Percentiles rank a stretch among this genome's conserved stretches.
phyloP scores from a whole-genome alignment of 1,140 invertebrate species.

The Brachystomella parvula region DNA sequence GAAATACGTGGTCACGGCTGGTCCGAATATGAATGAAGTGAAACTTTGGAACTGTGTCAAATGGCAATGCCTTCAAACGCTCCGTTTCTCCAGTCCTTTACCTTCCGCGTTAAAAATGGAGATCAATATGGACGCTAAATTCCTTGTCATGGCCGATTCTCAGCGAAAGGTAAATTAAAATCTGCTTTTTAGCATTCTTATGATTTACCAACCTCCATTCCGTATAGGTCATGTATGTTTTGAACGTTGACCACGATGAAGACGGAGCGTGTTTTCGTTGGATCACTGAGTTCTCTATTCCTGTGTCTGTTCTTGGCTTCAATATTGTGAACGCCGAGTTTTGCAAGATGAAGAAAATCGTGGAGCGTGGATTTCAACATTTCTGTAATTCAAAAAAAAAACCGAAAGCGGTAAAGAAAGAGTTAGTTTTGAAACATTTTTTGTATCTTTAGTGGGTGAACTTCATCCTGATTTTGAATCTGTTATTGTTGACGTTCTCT shows the following conservation, averaged over 20 bases:
- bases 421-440: too few relatives aligned
- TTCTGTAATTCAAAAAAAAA: background rate
- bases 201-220: slow-evolving; percentile 8
- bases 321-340: slow-evolving; percentile 21
- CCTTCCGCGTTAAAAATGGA: slow-evolving; percentile 59
- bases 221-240: slow-evolving; percentile 30
- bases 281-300: slow-evolving; percentile 36
- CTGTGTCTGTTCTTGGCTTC: slow-evolving; percentile 32
- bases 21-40: slow-evolving; percentile 77
- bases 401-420: too few relatives aligned
- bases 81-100: slow-evolving; percentile 52
- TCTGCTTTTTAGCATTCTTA: background rate
- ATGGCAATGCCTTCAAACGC: slow-evolving; percentile 84
- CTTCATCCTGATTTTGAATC: too few relatives aligned
- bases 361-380: background rate
- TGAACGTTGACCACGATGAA: slow-evolving; percentile 36
- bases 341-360: background rate
- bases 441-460: too few relatives aligned
- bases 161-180: slow-evolving; percentile 49
- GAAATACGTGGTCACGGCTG: slow-evolving; percentile 87
- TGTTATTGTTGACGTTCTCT: slow-evolving; percentile 61
- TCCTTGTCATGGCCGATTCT: slow-evolving; percentile 76
- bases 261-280: slow-evolving; percentile 32
- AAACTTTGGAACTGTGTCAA: slow-evolving; percentile 91
- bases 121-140: slow-evolving; percentile 70